Evolutionary conservation across 2,888 invertebrate genomes (phyloP).

Genomic region (Euproctis similis): DNA sequence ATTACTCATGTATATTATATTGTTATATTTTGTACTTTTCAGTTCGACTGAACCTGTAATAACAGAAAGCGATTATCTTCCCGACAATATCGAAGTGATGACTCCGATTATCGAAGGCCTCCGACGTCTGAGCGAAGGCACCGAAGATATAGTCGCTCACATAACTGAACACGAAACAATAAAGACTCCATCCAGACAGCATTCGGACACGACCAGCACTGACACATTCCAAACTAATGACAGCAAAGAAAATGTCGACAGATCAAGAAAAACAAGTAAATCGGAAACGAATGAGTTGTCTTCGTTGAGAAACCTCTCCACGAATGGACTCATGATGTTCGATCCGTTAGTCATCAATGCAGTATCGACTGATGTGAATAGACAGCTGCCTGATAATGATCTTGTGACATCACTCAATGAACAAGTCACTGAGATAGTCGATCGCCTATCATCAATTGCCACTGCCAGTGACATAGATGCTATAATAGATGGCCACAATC

Average conservation of each 20-base stretch:
- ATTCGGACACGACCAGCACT: conserved; percentile 38
- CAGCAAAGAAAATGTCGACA: conserved; percentile 28
- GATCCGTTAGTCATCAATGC: conserved; percentile 67
- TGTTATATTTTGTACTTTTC: conserved; percentile 12
- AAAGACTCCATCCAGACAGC: conserved; percentile 16
- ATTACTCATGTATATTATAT: not conserved
- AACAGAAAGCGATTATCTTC: conserved; percentile 61
- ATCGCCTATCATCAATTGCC: conserved; percentile 60
- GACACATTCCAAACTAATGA: conserved; percentile 55
- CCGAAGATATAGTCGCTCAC: conserved; percentile 33
- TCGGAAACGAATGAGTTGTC: conserved; percentile 51
- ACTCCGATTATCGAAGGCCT: conserved; percentile 66
- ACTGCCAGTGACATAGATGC: conserved; percentile 46
- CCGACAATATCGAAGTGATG: conserved; percentile 69
- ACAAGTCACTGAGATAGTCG: conserved; percentile 69
- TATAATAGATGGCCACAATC: conserved; percentile 45
- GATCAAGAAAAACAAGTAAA: conserved; percentile 52
- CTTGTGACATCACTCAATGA: conserved; percentile 67
- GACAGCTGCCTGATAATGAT: conserved; percentile 61
- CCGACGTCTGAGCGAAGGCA: conserved; percentile 42
- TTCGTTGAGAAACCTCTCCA: conserved; percentile 60
- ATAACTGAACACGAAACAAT: conserved; percentile 27
- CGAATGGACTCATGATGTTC: conserved; percentile 68
- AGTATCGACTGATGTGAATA: conserved; percentile 40
- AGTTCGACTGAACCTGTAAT: conserved; percentile 59